Evolutionary conservation across 2,113 vertebrate genomes (phyloP).

Genomic region (Pelusios castaneus): DNA sequence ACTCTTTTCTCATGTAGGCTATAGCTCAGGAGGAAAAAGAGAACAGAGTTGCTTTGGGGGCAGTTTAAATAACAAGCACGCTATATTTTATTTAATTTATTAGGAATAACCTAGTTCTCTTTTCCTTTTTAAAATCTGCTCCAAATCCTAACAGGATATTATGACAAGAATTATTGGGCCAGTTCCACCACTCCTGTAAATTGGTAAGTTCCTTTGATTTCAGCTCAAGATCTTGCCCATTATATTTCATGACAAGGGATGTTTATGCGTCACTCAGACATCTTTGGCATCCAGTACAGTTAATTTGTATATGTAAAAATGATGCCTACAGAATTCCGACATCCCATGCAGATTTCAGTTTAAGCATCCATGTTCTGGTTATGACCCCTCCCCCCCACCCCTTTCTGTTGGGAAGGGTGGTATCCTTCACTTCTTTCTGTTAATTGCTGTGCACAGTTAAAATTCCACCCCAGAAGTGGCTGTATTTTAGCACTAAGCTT

Average conservation of each 20-base stretch:
- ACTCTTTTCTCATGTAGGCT: slow-evolving; percentile 68
- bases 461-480: slow-evolving; percentile 52
- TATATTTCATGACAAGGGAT: slow-evolving; percentile 33
- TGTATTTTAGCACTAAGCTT: slow-evolving; percentile 42
- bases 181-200: background rate
- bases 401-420: slow-evolving; percentile 60
- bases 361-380: slow-evolving; percentile 20
- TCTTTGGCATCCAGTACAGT: slow-evolving; percentile 35
- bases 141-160: background rate
- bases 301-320: slow-evolving; percentile 48
- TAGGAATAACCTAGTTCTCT: slow-evolving; percentile 18
- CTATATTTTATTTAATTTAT: slow-evolving; percentile 40
- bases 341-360: slow-evolving; percentile 32
- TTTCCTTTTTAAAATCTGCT: background rate
- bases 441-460: slow-evolving; percentile 47
- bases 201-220: slow-evolving; percentile 27
- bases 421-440: slow-evolving; percentile 36
- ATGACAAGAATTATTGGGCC: slow-evolving; percentile 2
- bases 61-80: slow-evolving; percentile 20
- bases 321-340: slow-evolving; percentile 35
- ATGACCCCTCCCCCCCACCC: slow-evolving; percentile 23
- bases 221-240: background rate
- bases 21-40: slow-evolving; percentile 53
- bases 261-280: slow-evolving; percentile 6
- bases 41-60: slow-evolving; percentile 23